Evolutionary conservation across 2,888 invertebrate species (phyloP), one percentile per base, ranked within the genome.

Genomic region (Pyrochroa serraticornis): DNA sequence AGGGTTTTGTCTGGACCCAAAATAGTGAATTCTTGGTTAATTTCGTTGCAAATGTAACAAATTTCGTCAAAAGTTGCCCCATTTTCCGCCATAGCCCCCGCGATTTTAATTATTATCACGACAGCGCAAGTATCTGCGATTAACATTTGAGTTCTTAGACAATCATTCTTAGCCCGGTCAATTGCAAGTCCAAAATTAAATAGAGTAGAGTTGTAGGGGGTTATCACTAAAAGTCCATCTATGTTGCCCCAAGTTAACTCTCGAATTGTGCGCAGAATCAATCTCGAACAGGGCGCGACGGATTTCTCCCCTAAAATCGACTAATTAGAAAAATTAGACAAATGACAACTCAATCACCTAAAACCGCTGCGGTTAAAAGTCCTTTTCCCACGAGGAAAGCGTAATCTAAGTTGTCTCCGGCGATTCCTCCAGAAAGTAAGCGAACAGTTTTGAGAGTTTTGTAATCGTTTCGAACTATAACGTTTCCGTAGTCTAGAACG

Each of bases 111-210:
- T 6, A 86, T 53, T 70, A 65, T 35, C 49, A 62, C 63, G 58
- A 42, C 87, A 49, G 86, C 85, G 73, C 92, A 90, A 66, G 92
- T 92, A 0, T 85, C 87, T 0, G 91, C 85, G 5, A 87, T 82
- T 0, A 87, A 65, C 47, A 85, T 79, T 76, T 83, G 83, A 0
- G 85, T 72, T 33, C 62, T 59, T 10, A 88, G 80, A 0, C 87
- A 85, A 52, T 82, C 81, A 33, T 82, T 82, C 70, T 84, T 83
- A 1, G 90, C 90, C 70, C 87, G 85, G 75, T 93, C 91, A 8
- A 88, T 84, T 1, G 93, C 93, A 73, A 92, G 82, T 0, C 92
- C 92, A 74, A 93, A 93, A 77, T 91, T 93, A 9, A 93, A 78
- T 57, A 90, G 80, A 69, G 92, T 90, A 0, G 91, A 89, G 71